These are phyloP conservation scores for Anoura caudifer DNA, from an alignment of 2,113 vertebrate genomes.

Conservation along the genomic window DNA sequence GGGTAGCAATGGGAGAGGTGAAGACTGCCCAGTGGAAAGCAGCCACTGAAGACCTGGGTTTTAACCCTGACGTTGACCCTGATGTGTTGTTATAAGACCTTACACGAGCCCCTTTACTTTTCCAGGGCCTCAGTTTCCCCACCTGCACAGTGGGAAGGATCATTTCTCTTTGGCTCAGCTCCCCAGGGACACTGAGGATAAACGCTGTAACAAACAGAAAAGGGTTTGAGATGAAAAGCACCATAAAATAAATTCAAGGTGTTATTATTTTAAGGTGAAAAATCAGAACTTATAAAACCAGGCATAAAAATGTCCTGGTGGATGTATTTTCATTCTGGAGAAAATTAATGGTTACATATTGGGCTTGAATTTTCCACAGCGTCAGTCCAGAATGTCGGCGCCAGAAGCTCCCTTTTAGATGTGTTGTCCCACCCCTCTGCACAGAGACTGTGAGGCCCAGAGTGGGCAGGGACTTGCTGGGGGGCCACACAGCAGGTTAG, in stretches of 20 bases:
- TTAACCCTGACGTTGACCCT: neutral
- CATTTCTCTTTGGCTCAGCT: neutral
- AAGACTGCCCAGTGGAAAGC: neutral
- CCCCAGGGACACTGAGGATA: neutral
- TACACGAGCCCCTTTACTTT: neutral
- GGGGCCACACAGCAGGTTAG: neutral
- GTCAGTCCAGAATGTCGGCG: neutral
- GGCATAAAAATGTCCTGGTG: slow-evolving; percentile 66
- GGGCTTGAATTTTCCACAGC: slow-evolving; percentile 40
- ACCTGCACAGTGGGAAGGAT: neutral
- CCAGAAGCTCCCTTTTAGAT: neutral
- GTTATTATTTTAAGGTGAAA: slow-evolving; percentile 71
- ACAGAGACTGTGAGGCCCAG: neutral
- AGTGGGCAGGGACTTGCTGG: neutral
- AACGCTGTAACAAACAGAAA: slow-evolving; percentile 12
- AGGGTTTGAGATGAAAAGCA: slow-evolving; percentile 63
- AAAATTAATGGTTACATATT: slow-evolving; percentile 56
- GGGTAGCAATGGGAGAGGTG: neutral
- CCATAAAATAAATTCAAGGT: slow-evolving; percentile 67
- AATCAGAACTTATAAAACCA: slow-evolving; percentile 71
- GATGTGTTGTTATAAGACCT: neutral
- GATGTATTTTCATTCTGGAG: slow-evolving; percentile 65
- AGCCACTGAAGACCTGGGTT: neutral
- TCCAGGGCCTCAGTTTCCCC: slow-evolving; percentile 25
- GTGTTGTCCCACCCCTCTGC: neutral